These are phyloP conservation scores for Platyscapa corneri DNA, from an alignment of 1,140 invertebrate species.

Conservation along the genomic window DNA sequence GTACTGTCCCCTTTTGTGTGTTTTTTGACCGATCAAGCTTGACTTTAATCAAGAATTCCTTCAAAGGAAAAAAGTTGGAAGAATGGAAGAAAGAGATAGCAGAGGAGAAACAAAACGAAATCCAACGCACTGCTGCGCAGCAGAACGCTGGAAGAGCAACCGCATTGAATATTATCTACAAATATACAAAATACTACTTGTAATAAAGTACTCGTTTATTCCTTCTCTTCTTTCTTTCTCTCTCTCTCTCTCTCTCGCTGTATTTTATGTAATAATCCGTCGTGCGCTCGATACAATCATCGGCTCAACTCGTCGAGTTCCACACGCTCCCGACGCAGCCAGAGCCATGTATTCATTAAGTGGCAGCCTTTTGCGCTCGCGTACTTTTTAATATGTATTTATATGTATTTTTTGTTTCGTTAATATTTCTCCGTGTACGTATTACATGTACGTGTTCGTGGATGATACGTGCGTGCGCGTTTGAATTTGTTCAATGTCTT, in stretches of 20 bases:
- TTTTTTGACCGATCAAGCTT: slow-evolving; percentile 10
- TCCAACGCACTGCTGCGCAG: slow-evolving; percentile 45
- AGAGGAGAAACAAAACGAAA: slow-evolving; percentile 33
- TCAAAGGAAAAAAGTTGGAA: background rate
- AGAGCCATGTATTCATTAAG: slow-evolving; percentile 34
- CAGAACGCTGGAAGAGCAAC: slow-evolving; percentile 56
- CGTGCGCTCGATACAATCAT: slow-evolving; percentile 42
- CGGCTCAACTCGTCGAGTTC: slow-evolving; percentile 31
- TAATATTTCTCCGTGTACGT: slow-evolving; percentile 15
- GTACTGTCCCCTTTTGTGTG: background rate
- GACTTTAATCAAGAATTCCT: slow-evolving; percentile 2
- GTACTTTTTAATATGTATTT: slow-evolving; percentile 43
- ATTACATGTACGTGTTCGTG: background rate
- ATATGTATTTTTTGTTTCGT: slow-evolving; percentile 23
- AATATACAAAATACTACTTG: slow-evolving; percentile 67
- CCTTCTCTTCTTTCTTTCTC: slow-evolving; percentile 52
- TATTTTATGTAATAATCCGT: slow-evolving; percentile 38
- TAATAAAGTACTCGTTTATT: slow-evolving; percentile 46
- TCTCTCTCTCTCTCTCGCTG: slow-evolving; percentile 53
- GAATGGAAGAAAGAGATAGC: slow-evolving; percentile 16
- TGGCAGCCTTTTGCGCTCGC: slow-evolving; percentile 37
- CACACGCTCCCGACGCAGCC: slow-evolving; percentile 11
- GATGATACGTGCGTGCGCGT: background rate
- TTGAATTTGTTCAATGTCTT: background rate
- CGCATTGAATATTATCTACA: slow-evolving; percentile 65